Percentiles rank a stretch among this genome's conserved stretches.
Conservation (phyloP, 2,113 vertebrate species). For the Panthera uncia region DNA sequence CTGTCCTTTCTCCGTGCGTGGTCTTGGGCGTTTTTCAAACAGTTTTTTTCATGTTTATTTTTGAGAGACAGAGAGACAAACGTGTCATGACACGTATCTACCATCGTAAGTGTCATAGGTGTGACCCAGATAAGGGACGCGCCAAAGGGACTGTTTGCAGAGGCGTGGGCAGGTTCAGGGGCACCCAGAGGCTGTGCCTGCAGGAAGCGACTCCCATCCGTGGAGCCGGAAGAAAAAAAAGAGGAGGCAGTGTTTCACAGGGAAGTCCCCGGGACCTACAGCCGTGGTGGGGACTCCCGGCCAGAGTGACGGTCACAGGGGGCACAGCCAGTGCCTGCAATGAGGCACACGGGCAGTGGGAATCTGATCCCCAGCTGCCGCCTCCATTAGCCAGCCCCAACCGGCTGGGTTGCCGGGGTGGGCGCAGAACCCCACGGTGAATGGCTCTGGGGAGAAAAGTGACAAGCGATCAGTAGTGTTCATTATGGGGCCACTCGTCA, state of each 20-base stretch:
- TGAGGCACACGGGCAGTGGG: fast-evolving
- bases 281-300: background rate
- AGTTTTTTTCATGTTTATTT: too few relatives aligned
- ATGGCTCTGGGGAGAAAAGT: too few relatives aligned
- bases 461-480: background rate
- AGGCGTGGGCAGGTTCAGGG: background rate
- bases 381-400: background rate
- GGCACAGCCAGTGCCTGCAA: background rate
- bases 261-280: background rate
- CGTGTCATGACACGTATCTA: background rate
- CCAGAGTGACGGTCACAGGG: background rate
- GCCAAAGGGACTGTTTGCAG: background rate
- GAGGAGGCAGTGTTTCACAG: background rate
- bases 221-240: background rate
- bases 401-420: background rate
- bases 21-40: background rate
- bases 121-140: background rate
- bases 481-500: background rate
- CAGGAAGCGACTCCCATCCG: background rate
- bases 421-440: fast-evolving
- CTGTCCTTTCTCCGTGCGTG: background rate
- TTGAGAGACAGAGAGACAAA: background rate
- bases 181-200: background rate
- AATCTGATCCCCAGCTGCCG: background rate
- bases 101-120: fast-evolving